These are phyloP conservation scores for Chloroclystis v-ata DNA, from an alignment of 2,888 invertebrate species.

Conservation along the genomic window DNA sequence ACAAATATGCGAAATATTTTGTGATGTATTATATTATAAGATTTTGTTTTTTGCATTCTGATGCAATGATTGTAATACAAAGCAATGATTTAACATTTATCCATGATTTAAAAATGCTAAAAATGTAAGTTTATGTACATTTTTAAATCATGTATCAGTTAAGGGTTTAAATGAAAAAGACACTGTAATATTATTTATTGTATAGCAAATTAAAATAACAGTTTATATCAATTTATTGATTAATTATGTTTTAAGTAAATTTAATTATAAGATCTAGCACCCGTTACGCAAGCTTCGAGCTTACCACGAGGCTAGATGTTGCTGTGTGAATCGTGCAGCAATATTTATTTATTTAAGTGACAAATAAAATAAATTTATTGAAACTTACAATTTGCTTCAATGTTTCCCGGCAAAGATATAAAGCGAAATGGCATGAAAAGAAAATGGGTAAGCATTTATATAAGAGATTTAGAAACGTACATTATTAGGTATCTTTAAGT, in stretches of 20 bases:
- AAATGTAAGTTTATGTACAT: too few species aligned
- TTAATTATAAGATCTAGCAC: conserved; percentile 7
- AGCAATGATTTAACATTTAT: too few species aligned
- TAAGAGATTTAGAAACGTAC: conserved; percentile 27
- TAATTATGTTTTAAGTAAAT: too few species aligned
- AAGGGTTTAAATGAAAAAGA: conserved; percentile 22
- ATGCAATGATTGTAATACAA: too few species aligned
- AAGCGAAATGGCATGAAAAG: conserved; percentile 36
- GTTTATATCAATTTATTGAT: too few species aligned
- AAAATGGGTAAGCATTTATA: conserved; percentile 36
- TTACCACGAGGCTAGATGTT: too few species aligned
- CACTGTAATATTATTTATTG: conserved; percentile 23
- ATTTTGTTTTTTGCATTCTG: too few species aligned
- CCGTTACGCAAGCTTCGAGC: too few species aligned
- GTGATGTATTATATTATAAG: too few species aligned
- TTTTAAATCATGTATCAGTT: conserved; percentile 11
- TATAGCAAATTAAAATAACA: conserved; percentile 1
- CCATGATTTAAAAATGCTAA: too few species aligned
- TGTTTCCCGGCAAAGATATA: conserved; percentile 23
- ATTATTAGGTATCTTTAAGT: conserved; percentile 25
- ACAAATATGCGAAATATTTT: too few species aligned
- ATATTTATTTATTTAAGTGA: conserved; percentile 21
- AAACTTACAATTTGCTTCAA: neutral
- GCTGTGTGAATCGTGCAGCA: too few species aligned
- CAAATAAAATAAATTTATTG: neutral